A percentile compares a stretch with the other conserved stretches of the same genome.
phyloP scores from a whole-genome alignment of 2,888 invertebrate species.

The Heteromyza rotundicornis region DNA sequence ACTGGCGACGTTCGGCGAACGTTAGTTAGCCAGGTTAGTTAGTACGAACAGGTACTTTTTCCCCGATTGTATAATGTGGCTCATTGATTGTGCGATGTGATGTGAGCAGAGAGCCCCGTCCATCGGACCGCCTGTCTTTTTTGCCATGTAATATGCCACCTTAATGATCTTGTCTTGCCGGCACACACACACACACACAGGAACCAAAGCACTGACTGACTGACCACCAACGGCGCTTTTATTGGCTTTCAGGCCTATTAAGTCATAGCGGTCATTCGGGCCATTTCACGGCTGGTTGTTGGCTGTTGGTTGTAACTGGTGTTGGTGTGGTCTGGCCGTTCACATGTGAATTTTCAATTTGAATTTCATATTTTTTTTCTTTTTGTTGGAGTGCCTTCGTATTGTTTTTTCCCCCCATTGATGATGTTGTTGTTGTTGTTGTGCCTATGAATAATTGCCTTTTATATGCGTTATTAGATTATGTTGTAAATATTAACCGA shows the following conservation, averaged over 20 bases:
- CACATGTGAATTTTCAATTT: slow-evolving; percentile 18
- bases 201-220: slow-evolving; percentile 37
- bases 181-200: slow-evolving; percentile 22
- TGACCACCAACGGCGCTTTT: slow-evolving; percentile 60
- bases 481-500: slow-evolving; percentile 45
- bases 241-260: slow-evolving; percentile 58
- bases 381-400: too few relatives aligned
- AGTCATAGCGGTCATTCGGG: slow-evolving; percentile 55
- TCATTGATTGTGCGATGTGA: not conserved
- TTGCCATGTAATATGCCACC: slow-evolving; percentile 57
- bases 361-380: slow-evolving; percentile 13
- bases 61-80: slow-evolving; percentile 6
- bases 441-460: slow-evolving; percentile 45
- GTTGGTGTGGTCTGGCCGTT: not conserved
- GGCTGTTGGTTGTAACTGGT: slow-evolving; percentile 5
- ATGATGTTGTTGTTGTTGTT: slow-evolving; percentile 23
- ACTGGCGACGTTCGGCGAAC: not conserved
- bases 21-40: slow-evolving; percentile 27
- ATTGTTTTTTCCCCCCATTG: slow-evolving; percentile 16
- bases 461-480: slow-evolving; percentile 50
- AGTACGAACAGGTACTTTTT: slow-evolving; percentile 50
- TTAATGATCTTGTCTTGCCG: slow-evolving; percentile 58
- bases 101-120: not conserved
- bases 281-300: slow-evolving; percentile 35
- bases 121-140: slow-evolving; percentile 46